Evolutionary conservation across 1,140 invertebrate species (phyloP), one percentile per base, ranked within the genome.

Genomic region (Drosophila rufa): DNA sequence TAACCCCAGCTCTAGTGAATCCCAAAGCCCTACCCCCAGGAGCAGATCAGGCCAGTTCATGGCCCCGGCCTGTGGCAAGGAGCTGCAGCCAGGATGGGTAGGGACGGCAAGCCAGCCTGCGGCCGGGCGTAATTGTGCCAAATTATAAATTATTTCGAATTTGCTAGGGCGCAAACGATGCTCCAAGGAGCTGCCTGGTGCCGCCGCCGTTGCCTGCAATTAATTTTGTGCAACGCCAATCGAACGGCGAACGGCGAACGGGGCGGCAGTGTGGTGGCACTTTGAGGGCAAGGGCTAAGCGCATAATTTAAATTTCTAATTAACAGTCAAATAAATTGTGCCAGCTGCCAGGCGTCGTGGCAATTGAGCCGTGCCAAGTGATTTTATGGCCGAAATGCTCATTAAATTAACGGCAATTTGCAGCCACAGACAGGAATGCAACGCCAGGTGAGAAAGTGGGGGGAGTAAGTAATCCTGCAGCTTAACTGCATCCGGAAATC

Each of bases 271-370:
- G 36, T 38, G 53, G 73, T 48, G 46, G 40, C 7, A 25, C 65
- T 70, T 50, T 19, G 36, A 43, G 67, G 73, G 62, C 60, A 89
- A 78, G 80, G 84, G 77, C 84, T 80, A 80, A 87, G 84, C 80
- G 80, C 84, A 87, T 87, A 87, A 83, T 89, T 87, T 87, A 87
- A 87, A 87, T 80, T 87, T 89, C 80, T 89, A 87, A 87, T 87
- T 87, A 87, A 87, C 84, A 87, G 84, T 87, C 84, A 87, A 87
- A 87, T 87, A 87, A 87, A 87, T 87, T 89, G 83, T 82, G 70
- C 83, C 75, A 79, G 79, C 83, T 87, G 83, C 59, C 80, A 80
- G 51, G 51, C 57, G 68, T 46, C 51, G 77, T 62, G 64, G 84
- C 84, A 80, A 87, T 87, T 80, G 76, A 87, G 77, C 80, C 76